Evolutionary conservation across 2,113 vertebrate species (phyloP).

Genomic region (Eublepharis macularius): DNA sequence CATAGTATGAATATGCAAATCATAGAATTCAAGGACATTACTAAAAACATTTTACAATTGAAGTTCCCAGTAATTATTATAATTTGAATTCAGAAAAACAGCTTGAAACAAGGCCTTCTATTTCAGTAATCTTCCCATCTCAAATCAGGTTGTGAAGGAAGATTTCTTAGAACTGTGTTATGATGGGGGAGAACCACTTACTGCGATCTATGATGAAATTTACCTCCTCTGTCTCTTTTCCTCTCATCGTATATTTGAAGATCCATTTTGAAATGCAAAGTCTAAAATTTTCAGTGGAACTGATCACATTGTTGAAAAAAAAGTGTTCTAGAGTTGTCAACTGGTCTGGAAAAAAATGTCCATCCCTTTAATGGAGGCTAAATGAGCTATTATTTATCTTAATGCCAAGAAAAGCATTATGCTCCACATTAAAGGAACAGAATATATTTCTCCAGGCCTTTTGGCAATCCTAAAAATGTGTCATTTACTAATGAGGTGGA

Average conservation of each 20-base stretch:
- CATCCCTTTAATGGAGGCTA: too few relatives aligned
- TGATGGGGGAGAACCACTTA: not conserved
- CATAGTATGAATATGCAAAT: not conserved
- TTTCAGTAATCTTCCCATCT: not conserved
- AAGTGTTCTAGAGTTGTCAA: too few relatives aligned
- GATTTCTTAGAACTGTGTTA: not conserved
- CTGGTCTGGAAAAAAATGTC: too few relatives aligned
- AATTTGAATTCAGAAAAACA: not conserved
- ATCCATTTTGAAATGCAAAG: not conserved
- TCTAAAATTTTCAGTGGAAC: not conserved
- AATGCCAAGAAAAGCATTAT: too few relatives aligned
- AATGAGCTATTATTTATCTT: too few relatives aligned
- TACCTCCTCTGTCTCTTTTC: not conserved
- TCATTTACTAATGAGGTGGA: too few relatives aligned
- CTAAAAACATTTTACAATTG: not conserved
- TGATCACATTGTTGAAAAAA: not conserved
- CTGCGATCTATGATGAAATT: not conserved
- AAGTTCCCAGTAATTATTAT: not conserved
- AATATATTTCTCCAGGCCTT: too few relatives aligned
- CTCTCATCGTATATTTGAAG: not conserved
- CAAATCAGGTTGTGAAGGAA: not conserved
- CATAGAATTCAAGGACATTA: accelerated
- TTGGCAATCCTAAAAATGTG: too few relatives aligned
- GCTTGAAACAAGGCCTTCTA: not conserved
- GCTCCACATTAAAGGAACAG: too few relatives aligned